These are phyloP conservation scores for Eulacestoma nigropectus DNA, from an alignment of 2,113 vertebrate species.

Conservation along the genomic window DNA sequence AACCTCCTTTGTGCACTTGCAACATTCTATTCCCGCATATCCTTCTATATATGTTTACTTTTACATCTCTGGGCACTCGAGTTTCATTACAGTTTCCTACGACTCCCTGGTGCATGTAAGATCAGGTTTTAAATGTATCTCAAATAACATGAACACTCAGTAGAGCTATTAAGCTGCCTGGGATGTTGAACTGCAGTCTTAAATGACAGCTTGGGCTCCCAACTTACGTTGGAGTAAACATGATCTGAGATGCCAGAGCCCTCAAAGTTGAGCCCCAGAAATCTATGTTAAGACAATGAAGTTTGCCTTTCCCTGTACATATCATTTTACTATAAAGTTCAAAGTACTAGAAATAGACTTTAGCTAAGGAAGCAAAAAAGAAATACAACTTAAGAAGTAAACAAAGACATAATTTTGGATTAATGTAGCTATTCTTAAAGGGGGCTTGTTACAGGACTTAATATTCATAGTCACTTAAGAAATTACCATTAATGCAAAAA, in stretches of 20 bases:
- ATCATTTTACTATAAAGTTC: background rate
- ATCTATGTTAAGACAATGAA: background rate
- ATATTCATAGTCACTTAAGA: background rate
- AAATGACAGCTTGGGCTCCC: background rate
- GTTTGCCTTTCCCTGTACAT: background rate
- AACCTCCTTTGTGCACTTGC: background rate
- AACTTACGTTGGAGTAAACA: background rate
- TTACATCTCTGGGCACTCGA: background rate
- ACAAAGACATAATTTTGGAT: background rate
- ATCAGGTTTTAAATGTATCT: conserved; percentile 4
- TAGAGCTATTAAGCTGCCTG: background rate
- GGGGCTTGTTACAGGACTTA: background rate
- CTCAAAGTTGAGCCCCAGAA: background rate
- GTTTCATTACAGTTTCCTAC: background rate
- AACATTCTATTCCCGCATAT: background rate
- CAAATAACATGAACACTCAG: background rate
- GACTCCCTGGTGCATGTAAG: background rate
- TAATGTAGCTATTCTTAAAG: background rate
- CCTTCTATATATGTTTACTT: background rate
- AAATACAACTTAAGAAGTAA: background rate
- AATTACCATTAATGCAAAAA: background rate
- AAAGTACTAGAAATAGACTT: background rate
- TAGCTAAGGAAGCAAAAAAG: background rate
- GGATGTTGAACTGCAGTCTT: background rate
- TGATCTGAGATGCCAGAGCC: background rate